A percentile compares a stretch with the other conserved stretches of the same genome.
Evolutionary conservation across 2,888 invertebrate species (phyloP).

Genomic region (Ryuthela nishihirai): DNA sequence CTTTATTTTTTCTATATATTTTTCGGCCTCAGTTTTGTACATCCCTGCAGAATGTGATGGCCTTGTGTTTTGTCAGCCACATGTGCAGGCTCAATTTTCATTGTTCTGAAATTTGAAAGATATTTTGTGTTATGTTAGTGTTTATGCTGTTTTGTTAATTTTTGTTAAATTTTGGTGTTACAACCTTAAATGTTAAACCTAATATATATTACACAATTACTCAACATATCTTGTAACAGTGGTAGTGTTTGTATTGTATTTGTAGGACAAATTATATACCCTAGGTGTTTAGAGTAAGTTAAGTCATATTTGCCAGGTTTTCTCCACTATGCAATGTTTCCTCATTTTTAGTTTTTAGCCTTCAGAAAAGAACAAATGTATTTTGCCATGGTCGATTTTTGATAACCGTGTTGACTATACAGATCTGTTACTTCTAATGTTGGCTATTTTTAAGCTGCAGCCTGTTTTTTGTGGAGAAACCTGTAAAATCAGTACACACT

Average conservation of each 20-base stretch:
- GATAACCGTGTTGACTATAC: slow-evolving; percentile 38
- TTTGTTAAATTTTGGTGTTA: slow-evolving; percentile 34
- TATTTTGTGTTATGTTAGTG: slow-evolving; percentile 36
- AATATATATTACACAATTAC: slow-evolving; percentile 33
- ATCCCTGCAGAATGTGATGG: slow-evolving; percentile 14
- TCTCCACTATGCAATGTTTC: slow-evolving; percentile 32
- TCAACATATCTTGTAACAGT: slow-evolving; percentile 37
- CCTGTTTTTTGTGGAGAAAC: slow-evolving; percentile 12
- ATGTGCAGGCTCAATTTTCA: slow-evolving; percentile 37
- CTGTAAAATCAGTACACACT: slow-evolving; percentile 2
- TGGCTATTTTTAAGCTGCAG: slow-evolving; percentile 33
- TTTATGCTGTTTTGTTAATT: slow-evolving; percentile 38
- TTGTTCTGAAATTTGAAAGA: slow-evolving; percentile 37
- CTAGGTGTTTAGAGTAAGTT: slow-evolving; percentile 32
- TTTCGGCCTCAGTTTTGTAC: slow-evolving; percentile 29
- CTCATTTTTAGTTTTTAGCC: slow-evolving; percentile 14
- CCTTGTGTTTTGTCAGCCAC: slow-evolving; percentile 28
- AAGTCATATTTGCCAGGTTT: slow-evolving; percentile 32
- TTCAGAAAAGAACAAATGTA: slow-evolving; percentile 30
- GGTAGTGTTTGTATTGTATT: slow-evolving; percentile 37
- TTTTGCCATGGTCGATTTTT: slow-evolving; percentile 36
- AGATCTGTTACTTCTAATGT: slow-evolving; percentile 38
- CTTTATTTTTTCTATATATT: slow-evolving; percentile 34
- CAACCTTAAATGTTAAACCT: slow-evolving; percentile 29
- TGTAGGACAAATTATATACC: slow-evolving; percentile 28